These are phyloP conservation scores for Tetraneura akinire DNA, from an alignment of 1,140 invertebrate genomes.

Conservation along the genomic window DNA sequence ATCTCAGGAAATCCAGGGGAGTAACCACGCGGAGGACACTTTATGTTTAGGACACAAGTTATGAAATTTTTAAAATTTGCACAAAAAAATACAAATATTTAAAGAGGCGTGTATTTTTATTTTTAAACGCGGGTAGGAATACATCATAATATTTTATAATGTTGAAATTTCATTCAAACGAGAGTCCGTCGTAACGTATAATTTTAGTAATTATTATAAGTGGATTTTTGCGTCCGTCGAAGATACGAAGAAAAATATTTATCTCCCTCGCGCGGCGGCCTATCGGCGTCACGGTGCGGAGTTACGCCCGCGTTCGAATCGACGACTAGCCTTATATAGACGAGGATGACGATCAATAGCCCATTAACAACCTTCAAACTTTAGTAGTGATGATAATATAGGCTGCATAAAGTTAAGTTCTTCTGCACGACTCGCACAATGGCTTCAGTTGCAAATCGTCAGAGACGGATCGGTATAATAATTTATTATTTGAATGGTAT, in stretches of 20 bases:
- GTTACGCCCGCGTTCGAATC: not conserved
- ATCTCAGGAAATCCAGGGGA: too few relatives aligned
- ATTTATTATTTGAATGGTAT: too few relatives aligned
- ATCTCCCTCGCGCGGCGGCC: not conserved
- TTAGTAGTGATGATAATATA: conserved; percentile 17
- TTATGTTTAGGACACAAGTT: too few relatives aligned
- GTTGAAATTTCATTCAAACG: too few relatives aligned
- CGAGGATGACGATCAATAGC: conserved; percentile 28
- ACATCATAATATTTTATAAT: too few relatives aligned
- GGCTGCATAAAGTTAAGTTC: conserved; percentile 30
- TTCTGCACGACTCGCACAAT: conserved; percentile 3
- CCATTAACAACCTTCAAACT: conserved; percentile 48
- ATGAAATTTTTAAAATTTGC: too few relatives aligned
- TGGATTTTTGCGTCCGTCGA: not conserved
- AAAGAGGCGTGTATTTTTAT: too few relatives aligned
- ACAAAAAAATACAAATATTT: too few relatives aligned
- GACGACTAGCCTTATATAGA: not conserved
- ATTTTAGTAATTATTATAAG: too few relatives aligned
- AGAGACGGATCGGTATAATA: not conserved
- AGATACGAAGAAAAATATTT: conserved; percentile 32
- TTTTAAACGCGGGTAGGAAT: too few relatives aligned
- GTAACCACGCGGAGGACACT: too few relatives aligned
- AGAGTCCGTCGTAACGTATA: too few relatives aligned
- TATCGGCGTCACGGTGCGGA: not conserved
- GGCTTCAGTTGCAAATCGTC: conserved; percentile 33